Evolutionary conservation across 2,797 vertebrate genomes (phyloP).

Genomic region (Hoplostethus mediterraneus): DNA sequence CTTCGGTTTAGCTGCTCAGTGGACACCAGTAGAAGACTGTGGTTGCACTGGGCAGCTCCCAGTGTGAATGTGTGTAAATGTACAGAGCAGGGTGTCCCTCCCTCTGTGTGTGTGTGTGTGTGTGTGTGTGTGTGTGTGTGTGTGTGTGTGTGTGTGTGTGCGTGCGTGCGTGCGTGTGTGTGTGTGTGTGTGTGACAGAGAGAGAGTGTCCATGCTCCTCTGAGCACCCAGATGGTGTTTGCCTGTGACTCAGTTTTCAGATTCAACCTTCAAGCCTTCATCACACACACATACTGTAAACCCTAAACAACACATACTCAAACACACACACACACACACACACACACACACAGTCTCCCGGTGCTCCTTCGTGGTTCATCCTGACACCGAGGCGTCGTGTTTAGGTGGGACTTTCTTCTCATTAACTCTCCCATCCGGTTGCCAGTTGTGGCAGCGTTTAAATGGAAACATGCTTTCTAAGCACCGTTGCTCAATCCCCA

Average conservation of each 20-base stretch:
- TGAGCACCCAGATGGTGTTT: constrained; percentile 68
- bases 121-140: constrained; percentile 6
- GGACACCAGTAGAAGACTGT: too few relatives aligned
- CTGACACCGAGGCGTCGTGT: constrained; percentile 57
- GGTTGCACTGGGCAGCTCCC: too few relatives aligned
- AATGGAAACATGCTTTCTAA: constrained; percentile 56
- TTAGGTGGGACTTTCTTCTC: constrained; percentile 66
- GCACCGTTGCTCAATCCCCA: constrained; percentile 53
- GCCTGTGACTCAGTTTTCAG: constrained; percentile 56
- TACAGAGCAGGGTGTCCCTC: too few relatives aligned
- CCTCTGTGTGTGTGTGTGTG: too few relatives aligned
- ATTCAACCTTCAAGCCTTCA: constrained; percentile 51
- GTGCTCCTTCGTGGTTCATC: constrained; percentile 49
- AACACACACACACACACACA: constrained; percentile 28
- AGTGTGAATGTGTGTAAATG: too few relatives aligned
- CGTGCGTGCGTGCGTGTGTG: constrained; percentile 10
- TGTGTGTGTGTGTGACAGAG: background rate
- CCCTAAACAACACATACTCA: background rate
- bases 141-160: background rate
- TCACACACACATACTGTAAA: constrained; percentile 45
- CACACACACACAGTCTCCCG: constrained; percentile 24
- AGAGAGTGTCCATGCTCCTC: constrained; percentile 38
- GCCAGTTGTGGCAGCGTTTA: constrained; percentile 38
- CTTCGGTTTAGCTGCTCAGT: too few relatives aligned
- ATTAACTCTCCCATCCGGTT: constrained; percentile 74